Conservation (phyloP, 35 echinoderm and acorn worm genomes). For the Lytechinus pictus region DNA sequence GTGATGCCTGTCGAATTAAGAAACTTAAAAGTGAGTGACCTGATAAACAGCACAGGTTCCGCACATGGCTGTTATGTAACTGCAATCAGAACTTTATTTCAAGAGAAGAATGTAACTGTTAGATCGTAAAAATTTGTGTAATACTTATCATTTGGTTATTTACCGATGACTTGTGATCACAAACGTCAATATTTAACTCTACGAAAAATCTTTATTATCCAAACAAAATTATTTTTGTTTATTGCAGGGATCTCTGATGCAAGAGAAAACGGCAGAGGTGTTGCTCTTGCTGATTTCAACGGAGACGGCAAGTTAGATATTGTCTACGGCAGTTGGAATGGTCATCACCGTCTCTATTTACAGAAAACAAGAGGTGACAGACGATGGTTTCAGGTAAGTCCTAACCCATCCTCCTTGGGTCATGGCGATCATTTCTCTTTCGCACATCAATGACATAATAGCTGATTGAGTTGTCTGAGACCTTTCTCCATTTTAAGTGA, state of each 20-base stretch:
- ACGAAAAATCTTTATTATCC: neutral
- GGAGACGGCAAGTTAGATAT: conserved; percentile 52
- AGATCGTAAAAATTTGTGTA: too few relatives aligned
- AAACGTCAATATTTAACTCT: too few relatives aligned
- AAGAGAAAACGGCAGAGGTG: conserved; percentile 36
- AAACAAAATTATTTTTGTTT: neutral
- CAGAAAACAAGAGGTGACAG: conserved; percentile 31
- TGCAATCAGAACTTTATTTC: too few relatives aligned
- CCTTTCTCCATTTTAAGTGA: neutral
- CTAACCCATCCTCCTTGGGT: neutral
- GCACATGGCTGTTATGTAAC: too few relatives aligned
- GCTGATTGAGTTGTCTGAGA: neutral
- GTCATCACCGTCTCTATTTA: conserved; percentile 46
- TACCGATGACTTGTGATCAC: too few relatives aligned
- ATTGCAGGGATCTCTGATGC: conserved; percentile 40
- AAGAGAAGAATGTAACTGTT: too few relatives aligned
- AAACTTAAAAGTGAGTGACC: too few relatives aligned
- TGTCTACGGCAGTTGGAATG: conserved; percentile 60
- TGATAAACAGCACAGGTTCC: too few relatives aligned
- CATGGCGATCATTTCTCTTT: neutral
- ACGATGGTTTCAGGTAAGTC: neutral
- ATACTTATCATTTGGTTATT: too few relatives aligned
- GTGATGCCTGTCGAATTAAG: too few relatives aligned
- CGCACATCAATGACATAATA: neutral
- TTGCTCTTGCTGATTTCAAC: conserved; percentile 61